These are phyloP conservation scores for Batillaria attramentaria DNA, from an alignment of 1,140 invertebrate species.

Conservation along the genomic window DNA sequence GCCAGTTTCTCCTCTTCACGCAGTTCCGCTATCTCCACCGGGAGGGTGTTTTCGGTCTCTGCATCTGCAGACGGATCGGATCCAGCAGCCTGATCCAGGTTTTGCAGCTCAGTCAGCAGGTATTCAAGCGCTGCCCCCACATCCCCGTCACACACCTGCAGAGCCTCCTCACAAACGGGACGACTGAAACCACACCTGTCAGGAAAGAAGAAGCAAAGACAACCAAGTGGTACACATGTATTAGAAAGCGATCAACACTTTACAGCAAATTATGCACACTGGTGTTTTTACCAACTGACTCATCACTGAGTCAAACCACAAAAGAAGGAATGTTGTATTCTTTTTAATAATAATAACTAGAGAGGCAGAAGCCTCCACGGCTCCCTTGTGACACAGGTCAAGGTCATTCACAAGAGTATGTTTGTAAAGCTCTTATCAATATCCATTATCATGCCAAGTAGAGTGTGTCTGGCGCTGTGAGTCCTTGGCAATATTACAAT, in stretches of 20 bases:
- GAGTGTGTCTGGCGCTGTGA: no score
- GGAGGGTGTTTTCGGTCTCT: constrained; percentile 24
- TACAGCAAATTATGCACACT: neutral
- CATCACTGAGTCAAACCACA: constrained; percentile 1
- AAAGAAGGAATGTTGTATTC: neutral
- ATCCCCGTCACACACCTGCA: constrained; percentile 62
- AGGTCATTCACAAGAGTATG: no score
- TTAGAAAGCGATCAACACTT: neutral
- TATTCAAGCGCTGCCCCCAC: constrained; percentile 62
- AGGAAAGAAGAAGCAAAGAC: constrained; percentile 25
- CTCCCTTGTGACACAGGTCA: no score
- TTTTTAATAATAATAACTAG: no score
- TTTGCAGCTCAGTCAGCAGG: constrained; percentile 58
- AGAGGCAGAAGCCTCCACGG: no score
- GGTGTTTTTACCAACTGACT: neutral
- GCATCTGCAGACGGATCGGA: neutral
- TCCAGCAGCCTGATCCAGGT: constrained; percentile 20
- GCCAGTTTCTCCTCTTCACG: constrained; percentile 66
- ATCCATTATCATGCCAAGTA: no score
- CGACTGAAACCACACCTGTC: constrained; percentile 66
- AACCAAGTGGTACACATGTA: neutral
- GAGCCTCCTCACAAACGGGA: constrained; percentile 58
- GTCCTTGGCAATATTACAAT: no score
- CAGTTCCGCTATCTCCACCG: constrained; percentile 53
- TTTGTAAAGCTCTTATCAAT: no score